Base-by-base conservation (phyloP, 2,888 invertebrate genomes). In the Galeopsomyia nigrocyanea region DNA sequence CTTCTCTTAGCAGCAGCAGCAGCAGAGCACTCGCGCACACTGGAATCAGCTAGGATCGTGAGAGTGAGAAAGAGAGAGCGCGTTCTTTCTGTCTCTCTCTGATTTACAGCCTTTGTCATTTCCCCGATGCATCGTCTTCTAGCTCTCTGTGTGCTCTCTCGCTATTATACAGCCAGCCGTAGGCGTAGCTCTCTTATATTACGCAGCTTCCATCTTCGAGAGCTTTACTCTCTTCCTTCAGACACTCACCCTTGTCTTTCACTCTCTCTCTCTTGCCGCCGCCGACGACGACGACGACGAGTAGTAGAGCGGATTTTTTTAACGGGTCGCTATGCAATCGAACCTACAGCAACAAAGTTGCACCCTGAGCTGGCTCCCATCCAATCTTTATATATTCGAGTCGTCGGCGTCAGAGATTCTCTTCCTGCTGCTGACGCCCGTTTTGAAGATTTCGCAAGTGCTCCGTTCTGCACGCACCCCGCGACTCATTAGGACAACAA, bases 271-370 rank as follows among this genome's bases (percentile, higher is more conserved):
- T 51, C 51, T 51, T 51, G 7, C 16, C n/a, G n/a, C 26, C 26
- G 2, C 26, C 26, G 26, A 5, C 26, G 26, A 2, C 26, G 26
- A 26, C 26, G 5, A 39, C 19, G 17, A 72, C 71, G 73, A 67
- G 66, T 14, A 70, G 63, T 68, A 70, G 71, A 75, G 76, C 78
- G 78, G 79, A 81, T 84, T 82, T 83, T 80, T 83, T 80, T 79
- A 81, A 81, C 80, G 79, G 80, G 77, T 81, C 81, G 83, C 83
- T 84, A 84, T 81, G 82, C 82, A 83, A 84, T 84, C 83, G 82
- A 84, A 84, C 82, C 84, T 83, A 82, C 78, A 78, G 78, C 75
- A 76, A 78, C 79, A 75, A 78, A 71, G 17, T n/a, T n/a, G 16
- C 51, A 51, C n/a, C 6, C 50, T 47, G 14, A 10, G 51, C 78